A percentile compares a stretch with the other conserved stretches of the same genome.
Conservation (phyloP, 1,140 invertebrate genomes). For the Hyles vespertilio region DNA sequence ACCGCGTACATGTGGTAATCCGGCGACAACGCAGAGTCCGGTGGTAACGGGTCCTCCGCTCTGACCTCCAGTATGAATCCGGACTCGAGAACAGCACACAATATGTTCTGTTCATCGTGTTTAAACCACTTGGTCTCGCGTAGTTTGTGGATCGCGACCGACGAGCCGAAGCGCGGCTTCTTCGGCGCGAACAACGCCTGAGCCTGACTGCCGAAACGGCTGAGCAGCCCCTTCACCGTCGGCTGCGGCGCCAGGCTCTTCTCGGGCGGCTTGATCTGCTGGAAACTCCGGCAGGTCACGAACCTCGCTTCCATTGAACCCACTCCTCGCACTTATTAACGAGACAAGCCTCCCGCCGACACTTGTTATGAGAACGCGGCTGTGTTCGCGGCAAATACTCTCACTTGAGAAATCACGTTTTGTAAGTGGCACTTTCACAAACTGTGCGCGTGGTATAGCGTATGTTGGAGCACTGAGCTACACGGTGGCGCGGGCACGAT, state of each 20-base stretch:
- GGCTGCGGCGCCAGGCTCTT: conserved; percentile 67
- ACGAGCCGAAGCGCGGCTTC: conserved; percentile 77
- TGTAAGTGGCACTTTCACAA: conserved; percentile 68
- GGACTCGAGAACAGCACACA: conserved; percentile 81
- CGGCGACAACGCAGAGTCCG: conserved; percentile 57
- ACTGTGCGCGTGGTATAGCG: conserved; percentile 51
- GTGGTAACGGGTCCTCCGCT: conserved; percentile 66
- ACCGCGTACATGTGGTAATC: conserved; percentile 78
- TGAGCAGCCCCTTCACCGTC: conserved; percentile 69
- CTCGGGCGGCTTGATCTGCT: conserved; percentile 73
- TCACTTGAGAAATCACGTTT: conserved; percentile 64
- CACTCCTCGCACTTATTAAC: conserved; percentile 46
- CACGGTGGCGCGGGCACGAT: conserved; percentile 45
- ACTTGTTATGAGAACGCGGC: conserved; percentile 26
- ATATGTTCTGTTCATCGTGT: conserved; percentile 79
- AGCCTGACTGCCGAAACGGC: conserved; percentile 74
- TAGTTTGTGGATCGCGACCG: conserved; percentile 80
- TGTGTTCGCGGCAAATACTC: conserved; percentile 42
- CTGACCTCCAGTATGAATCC: conserved; percentile 81
- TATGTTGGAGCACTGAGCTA: conserved; percentile 34
- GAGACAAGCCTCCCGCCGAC: conserved; percentile 49
- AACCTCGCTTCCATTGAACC: conserved; percentile 77
- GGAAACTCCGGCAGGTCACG: conserved; percentile 73
- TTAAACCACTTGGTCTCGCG: conserved; percentile 83
- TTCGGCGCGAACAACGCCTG: conserved; percentile 73